Evolutionary conservation across 2,888 invertebrate genomes (phyloP).

Genomic region (Yponomeuta plumbellus): DNA sequence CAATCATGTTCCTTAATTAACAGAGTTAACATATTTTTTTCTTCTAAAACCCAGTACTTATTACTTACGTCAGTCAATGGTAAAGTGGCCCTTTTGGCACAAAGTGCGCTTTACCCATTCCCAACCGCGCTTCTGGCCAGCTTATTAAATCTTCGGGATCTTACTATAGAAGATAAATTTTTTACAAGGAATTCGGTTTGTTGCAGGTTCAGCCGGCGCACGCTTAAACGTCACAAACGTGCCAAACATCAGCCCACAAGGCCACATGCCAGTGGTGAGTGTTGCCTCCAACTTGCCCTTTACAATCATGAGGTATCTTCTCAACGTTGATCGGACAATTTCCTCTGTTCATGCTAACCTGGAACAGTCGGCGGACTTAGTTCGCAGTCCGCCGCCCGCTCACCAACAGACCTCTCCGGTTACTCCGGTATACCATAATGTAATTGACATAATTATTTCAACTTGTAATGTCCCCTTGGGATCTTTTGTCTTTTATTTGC

Average conservation of each 20-base stretch:
- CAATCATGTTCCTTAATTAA: no score
- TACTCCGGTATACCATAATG: conserved; percentile 78
- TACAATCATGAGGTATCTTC: conserved; percentile 1
- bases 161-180: not conserved
- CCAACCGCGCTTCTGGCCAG: no score
- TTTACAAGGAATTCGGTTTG: not conserved
- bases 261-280: conserved; percentile 82
- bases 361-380: conserved; percentile 79
- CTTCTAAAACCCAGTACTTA: no score
- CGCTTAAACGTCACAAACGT: conserved; percentile 73
- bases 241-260: conserved; percentile 78
- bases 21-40: no score
- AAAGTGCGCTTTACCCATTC: no score
- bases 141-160: no score
- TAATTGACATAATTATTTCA: conserved; percentile 31
- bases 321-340: conserved; percentile 21
- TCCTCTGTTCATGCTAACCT: conserved; percentile 17
- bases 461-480: not conserved
- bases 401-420: conserved; percentile 87
- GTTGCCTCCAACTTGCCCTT: conserved; percentile 4
- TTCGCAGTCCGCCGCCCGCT: conserved; percentile 89
- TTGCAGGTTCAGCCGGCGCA: conserved; percentile 59
- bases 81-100: no score
- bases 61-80: no score
- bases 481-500: not conserved